Base-by-base conservation (phyloP, 2,797 vertebrate species). In the Tadarida brasiliensis region DNA sequence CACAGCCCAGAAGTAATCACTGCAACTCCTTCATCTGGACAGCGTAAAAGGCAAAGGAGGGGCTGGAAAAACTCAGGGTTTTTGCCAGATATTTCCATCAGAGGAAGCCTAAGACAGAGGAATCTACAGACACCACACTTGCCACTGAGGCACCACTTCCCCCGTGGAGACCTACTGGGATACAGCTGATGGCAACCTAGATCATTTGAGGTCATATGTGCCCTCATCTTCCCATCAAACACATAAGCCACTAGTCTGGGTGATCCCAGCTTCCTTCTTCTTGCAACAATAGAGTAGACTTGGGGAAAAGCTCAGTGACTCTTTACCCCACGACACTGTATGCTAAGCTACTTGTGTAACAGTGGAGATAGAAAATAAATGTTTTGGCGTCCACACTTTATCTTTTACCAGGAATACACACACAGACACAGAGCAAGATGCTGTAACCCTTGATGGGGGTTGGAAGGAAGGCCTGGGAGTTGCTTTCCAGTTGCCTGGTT, bases 1-100 rank as follows among this genome's bases (percentile, higher is more conserved):
- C 24, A 15, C 0, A 6, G 97, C 98, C 98, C 98, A 97, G 98
- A 98, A 98, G 97, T 8, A 97, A 97, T 93, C 35, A 47, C 65
- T 90, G 71, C 87, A 84, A 35, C 89, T 92, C 65, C 97, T 98
- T 97, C 85, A 87, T 98, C 96, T 1, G 1, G 97, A 97, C 83
- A 92, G 95, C 65, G 95, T 96, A 90, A 67, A 35, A 91, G 92
- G 93, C 90, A 57, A 87, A 91, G 94, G 54, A 65, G n/a, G 87
- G 95, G 85, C 88, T 87, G 80, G 56, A 68, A 76, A 91, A 57
- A 47, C 95, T 74, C 82, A 84, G 80, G 83, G 96, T 65, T 17
- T 1, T 1, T 0, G 84, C 33, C 68, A 90, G 90, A 80, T 76
- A 49, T 65, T 97, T 95, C 95, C 71, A 74, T 90, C 76, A 78